These are phyloP conservation scores for Spodoptera litura DNA, from an alignment of 1,140 invertebrate genomes.

Conservation along the genomic window DNA sequence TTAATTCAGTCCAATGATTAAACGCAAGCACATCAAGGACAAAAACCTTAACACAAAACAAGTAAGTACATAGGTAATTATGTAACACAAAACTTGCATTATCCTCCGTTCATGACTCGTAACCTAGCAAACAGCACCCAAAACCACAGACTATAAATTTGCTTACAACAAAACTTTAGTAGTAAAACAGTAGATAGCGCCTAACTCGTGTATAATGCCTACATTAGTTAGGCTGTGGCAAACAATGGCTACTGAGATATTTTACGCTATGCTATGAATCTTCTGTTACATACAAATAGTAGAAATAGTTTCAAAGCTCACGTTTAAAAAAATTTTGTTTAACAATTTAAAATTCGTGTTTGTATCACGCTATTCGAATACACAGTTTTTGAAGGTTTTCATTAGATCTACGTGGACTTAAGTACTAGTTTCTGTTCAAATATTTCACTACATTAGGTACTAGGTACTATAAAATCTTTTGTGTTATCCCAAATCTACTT, in stretches of 20 bases:
- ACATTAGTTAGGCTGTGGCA: conserved; percentile 16
- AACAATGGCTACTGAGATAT: conserved; percentile 9
- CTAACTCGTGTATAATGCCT: conserved; percentile 10
- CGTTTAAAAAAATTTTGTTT: no score
- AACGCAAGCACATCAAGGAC: neutral
- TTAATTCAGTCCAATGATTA: no score
- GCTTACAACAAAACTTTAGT: conserved; percentile 1
- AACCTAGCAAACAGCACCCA: conserved; percentile 1
- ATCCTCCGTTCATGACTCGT: neutral
- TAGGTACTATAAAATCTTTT: no score
- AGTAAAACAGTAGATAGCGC: conserved; percentile 5
- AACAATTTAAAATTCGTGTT: no score
- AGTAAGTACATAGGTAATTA: neutral
- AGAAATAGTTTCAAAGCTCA: neutral
- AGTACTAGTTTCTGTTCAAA: no score
- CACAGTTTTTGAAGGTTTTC: no score
- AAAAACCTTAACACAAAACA: neutral
- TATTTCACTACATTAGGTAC: no score
- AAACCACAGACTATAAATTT: neutral
- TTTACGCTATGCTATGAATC: conserved; percentile 6
- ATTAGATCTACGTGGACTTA: no score
- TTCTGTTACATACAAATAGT: no score
- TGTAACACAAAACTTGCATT: no score
- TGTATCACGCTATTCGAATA: no score
- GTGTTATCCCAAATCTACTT: no score